phyloP scores from a whole-genome alignment of 2,113 vertebrate genomes.

The Pseudolaguvia tuberculata region DNA sequence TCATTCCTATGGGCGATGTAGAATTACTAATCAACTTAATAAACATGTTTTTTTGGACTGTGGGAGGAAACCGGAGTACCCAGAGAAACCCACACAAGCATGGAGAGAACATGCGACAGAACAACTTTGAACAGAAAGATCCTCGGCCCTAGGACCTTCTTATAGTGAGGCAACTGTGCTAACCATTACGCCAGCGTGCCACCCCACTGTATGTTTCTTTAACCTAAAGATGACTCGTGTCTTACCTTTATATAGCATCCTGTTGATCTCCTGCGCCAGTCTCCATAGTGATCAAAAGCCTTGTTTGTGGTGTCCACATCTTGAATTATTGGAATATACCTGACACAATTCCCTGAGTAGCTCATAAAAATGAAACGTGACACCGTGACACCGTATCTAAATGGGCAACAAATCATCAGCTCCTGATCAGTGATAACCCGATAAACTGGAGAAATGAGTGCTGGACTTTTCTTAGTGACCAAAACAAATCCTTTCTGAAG shows the following conservation, averaged over 20 bases:
- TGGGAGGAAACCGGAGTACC: too few relatives aligned
- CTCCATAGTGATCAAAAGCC: not conserved
- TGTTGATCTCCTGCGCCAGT: not conserved
- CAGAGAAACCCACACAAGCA: too few relatives aligned
- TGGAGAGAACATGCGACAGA: too few relatives aligned
- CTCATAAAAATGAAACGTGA: constrained; percentile 36
- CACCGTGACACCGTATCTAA: constrained; percentile 27
- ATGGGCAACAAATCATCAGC: constrained; percentile 19
- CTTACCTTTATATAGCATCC: not conserved
- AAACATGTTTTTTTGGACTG: too few relatives aligned
- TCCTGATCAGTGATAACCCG: constrained; percentile 4
- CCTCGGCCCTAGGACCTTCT: too few relatives aligned
- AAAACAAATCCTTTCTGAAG: constrained; percentile 30
- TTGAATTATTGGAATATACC: constrained; percentile 32
- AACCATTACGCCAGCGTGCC: too few relatives aligned
- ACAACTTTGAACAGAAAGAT: too few relatives aligned
- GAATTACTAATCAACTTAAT: too few relatives aligned
- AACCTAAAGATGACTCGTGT: not conserved
- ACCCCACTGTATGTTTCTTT: too few relatives aligned
- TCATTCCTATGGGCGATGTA: too few relatives aligned
- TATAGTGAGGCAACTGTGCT: too few relatives aligned
- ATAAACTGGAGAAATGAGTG: constrained; percentile 38
- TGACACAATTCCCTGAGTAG: constrained; percentile 7
- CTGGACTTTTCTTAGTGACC: constrained; percentile 33
- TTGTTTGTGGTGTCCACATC: not conserved